Percentiles rank a stretch among this genome's conserved stretches.
Evolutionary conservation across 2,888 invertebrate species (phyloP).

Genomic region (Apamea anceps): DNA sequence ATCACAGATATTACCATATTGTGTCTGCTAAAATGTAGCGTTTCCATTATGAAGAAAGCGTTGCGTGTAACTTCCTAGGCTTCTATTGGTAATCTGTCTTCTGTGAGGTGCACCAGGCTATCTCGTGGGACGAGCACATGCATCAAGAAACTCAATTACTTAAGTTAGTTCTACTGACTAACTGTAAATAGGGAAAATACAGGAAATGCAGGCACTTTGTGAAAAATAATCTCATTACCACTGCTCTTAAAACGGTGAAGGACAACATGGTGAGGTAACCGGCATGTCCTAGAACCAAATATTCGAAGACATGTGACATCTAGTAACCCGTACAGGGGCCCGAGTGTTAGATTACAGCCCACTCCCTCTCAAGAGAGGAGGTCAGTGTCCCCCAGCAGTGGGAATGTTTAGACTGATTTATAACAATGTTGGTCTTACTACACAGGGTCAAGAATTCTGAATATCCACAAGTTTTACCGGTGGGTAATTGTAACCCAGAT

Average conservation of each 20-base stretch:
- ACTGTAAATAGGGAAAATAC: background rate
- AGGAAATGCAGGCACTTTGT: background rate
- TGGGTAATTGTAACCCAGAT: background rate
- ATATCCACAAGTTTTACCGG: background rate
- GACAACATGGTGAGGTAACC: too few relatives aligned
- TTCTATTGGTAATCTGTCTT: background rate
- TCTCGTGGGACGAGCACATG: slow-evolving; percentile 6
- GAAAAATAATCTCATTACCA: too few relatives aligned
- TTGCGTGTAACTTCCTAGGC: background rate
- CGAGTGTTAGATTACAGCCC: too few relatives aligned
- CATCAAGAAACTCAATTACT: slow-evolving; percentile 14
- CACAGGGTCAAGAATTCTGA: background rate
- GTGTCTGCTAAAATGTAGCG: background rate
- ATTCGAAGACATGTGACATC: too few relatives aligned
- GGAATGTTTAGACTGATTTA: too few relatives aligned
- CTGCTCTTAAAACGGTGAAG: too few relatives aligned
- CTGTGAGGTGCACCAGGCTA: slow-evolving; percentile 1
- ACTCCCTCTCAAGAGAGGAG: too few relatives aligned
- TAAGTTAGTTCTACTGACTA: background rate
- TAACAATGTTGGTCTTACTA: background rate
- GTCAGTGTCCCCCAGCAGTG: too few relatives aligned
- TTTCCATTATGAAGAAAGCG: slow-evolving; percentile 1
- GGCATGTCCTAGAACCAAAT: too few relatives aligned
- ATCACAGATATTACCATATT: too few relatives aligned
- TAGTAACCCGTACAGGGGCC: too few relatives aligned